phyloP scores from a whole-genome alignment of 2,797 vertebrate genomes.

The Chrosomus eos region DNA sequence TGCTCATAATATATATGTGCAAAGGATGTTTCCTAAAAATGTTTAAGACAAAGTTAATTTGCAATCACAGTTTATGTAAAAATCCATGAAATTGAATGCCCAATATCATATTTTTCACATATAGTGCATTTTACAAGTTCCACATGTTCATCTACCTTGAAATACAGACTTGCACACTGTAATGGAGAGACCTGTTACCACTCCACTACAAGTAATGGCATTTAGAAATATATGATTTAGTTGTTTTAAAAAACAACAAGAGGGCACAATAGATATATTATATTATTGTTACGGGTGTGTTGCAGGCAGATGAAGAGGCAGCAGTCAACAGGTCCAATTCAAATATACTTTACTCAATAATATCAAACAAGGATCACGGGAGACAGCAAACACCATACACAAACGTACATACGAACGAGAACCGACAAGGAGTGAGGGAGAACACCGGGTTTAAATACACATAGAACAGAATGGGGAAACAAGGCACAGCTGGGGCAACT shows the following conservation, averaged over 20 bases:
- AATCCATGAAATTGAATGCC: background rate
- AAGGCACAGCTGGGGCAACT: no score
- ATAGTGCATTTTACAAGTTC: background rate
- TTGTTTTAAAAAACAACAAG: background rate
- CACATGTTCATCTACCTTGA: background rate
- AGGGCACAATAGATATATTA: background rate
- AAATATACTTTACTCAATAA: no score
- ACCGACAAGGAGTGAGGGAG: no score
- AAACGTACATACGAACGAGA: no score
- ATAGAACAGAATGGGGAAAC: no score
- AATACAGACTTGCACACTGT: background rate
- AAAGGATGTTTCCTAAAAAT: background rate
- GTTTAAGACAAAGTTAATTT: background rate
- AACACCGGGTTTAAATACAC: no score
- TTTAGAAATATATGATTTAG: background rate
- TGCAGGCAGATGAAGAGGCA: no score
- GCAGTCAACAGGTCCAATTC: no score
- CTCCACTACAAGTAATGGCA: background rate
- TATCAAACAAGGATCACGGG: no score
- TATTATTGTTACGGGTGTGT: no score
- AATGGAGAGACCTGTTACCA: background rate
- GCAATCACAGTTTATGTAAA: background rate
- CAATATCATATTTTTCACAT: background rate
- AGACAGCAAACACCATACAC: no score
- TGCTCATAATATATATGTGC: background rate